A percentile compares a stretch with the other conserved stretches of the same genome.
Conservation (phyloP, 2,113 vertebrate species). For the Melanostigma gelatinosum region DNA sequence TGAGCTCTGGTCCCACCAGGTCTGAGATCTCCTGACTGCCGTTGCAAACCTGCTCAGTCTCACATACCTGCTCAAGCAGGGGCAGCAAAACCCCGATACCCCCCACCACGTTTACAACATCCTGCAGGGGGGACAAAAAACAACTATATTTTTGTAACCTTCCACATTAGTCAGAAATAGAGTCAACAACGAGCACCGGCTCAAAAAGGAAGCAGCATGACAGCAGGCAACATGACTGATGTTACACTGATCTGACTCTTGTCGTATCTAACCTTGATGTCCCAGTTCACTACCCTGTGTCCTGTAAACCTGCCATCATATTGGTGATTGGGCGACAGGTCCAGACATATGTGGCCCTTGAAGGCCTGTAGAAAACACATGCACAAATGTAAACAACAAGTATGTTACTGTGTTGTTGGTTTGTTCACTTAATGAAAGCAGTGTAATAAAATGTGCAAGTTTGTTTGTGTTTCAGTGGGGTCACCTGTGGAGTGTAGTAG, state of each 20-base stretch:
- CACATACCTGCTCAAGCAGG: constrained; percentile 89
- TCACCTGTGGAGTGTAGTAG: constrained; percentile 97
- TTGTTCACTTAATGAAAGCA: neutral
- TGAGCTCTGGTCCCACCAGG: constrained; percentile 92
- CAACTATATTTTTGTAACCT: neutral
- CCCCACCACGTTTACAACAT: constrained; percentile 93
- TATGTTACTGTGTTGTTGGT: neutral
- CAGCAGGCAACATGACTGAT: neutral
- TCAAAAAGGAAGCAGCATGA: neutral
- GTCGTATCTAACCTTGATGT: constrained; percentile 88
- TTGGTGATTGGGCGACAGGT: constrained; percentile 89
- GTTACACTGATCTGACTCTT: neutral
- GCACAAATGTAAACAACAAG: neutral
- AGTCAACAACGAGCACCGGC: neutral
- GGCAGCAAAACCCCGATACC: constrained; percentile 91
- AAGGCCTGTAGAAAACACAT: constrained; percentile 85
- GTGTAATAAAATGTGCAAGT: neutral
- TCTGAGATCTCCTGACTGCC: constrained; percentile 87
- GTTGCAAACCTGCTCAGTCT: constrained; percentile 82
- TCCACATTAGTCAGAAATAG: neutral
- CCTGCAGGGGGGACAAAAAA: constrained; percentile 74
- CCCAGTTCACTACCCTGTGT: constrained; percentile 94
- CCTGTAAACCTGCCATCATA: constrained; percentile 95
- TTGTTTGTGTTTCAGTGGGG: neutral
- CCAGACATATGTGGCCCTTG: constrained; percentile 94